Base-by-base conservation (phyloP, 2,113 vertebrate species). In the Paradisaea rubra region DNA sequence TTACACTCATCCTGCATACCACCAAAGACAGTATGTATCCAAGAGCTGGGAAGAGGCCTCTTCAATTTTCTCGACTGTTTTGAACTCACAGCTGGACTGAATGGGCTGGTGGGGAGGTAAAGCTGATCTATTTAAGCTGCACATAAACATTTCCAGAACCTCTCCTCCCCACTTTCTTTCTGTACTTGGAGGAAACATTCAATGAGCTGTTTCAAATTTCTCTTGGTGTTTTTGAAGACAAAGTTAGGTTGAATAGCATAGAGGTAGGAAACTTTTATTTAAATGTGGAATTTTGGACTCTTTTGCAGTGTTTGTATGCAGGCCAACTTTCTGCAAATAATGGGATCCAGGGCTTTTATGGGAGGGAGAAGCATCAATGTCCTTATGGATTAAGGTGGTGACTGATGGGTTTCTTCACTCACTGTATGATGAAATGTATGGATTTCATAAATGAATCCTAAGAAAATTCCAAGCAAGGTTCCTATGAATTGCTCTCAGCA, bases 101-200 rank as follows among this genome's bases (percentile, higher is more conserved):
- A 39, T 0, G 0, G 13, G 5, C 9, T 57, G 16, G 10, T 30
- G 28, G 37, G 6, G 12, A 53, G 16, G 42, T 74, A 79, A 15
- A 53, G 2, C 5, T 7, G 1, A 4, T 41, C 27, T 65, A 7
- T 35, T 60, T 60, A 41, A 88, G 63, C 18, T 13, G 5, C 27
- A 16, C 2, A 5, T 59, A 59, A 41, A 22, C 0, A 4, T 90
- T 82, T 45, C 39, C 37, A 63, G 13, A 47, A 31, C 8, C 15
- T 44, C 10, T 63, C 28, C 10, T 70, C 9, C 4, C 2, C 6
- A 17, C 7, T 31, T n/a, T 31, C 6, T 54, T 66, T 85, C 47
- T 37, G 44, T 65, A 35, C 41, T n/a, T 78, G 52, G 27, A 33
- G 13, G 9, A 69, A 90, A n/a, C 0, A 18, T 31, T 52, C n/a